phyloP scores from a whole-genome alignment of 2,888 invertebrate genomes.

The Ptychoptera albimana region DNA sequence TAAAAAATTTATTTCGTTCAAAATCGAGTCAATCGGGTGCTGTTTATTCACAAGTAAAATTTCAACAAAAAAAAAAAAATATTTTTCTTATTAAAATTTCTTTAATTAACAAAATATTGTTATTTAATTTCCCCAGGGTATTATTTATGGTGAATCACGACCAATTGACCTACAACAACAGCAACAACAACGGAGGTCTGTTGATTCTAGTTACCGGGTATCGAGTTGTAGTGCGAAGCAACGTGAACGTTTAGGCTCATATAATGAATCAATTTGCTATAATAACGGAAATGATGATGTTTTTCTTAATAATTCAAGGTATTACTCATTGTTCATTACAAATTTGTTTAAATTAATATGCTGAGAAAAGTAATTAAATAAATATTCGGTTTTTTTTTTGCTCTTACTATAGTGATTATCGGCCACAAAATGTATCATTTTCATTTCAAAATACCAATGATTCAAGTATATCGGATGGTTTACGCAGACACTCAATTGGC shows the following conservation, averaged over 20 bases:
- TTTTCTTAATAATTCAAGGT: slow-evolving; percentile 12
- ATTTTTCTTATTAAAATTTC: no score
- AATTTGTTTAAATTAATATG: not conserved
- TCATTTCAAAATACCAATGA: slow-evolving; percentile 17
- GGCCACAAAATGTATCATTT: no score
- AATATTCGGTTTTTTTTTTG: not conserved
- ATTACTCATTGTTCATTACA: not conserved
- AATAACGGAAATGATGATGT: slow-evolving; percentile 24
- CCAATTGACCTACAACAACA: no score
- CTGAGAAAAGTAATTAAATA: not conserved
- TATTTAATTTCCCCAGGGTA: no score
- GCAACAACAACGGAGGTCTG: no score
- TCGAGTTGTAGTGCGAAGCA: not conserved
- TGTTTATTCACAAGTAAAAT: no score
- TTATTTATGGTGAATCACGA: no score
- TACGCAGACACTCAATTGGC: slow-evolving; percentile 27
- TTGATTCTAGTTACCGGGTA: not conserved
- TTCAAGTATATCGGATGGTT: slow-evolving; percentile 19
- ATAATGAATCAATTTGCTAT: slow-evolving; percentile 23
- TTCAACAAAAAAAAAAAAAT: no score
- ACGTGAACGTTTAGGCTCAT: slow-evolving; percentile 28
- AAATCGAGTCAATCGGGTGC: no score
- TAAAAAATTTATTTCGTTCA: no score
- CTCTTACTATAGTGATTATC: not conserved
- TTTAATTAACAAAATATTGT: no score